Percentiles rank a stretch among this genome's conserved stretches.
Evolutionary conservation across 2,113 vertebrate species (phyloP).

Genomic region (Tauraco erythrolophus): DNA sequence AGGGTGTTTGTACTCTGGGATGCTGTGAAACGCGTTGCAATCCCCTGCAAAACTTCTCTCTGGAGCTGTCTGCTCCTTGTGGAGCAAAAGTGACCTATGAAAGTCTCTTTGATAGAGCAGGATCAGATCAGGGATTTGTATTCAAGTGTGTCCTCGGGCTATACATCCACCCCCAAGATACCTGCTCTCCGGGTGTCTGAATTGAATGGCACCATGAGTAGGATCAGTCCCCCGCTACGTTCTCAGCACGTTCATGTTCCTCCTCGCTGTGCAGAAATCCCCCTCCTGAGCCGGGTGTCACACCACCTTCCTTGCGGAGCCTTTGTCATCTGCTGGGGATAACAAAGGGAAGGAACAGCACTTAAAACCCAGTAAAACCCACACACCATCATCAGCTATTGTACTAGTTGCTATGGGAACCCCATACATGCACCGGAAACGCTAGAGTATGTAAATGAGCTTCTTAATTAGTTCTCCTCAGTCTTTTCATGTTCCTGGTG

Average conservation of each 20-base stretch:
- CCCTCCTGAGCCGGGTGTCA: background rate
- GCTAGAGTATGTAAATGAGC: conserved; percentile 71
- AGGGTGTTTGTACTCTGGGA: fast-evolving
- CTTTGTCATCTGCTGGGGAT: conserved; percentile 42
- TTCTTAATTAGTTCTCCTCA: conserved; percentile 60
- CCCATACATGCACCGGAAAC: conserved; percentile 53
- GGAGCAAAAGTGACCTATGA: background rate
- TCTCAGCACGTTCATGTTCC: background rate
- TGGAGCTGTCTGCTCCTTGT: background rate
- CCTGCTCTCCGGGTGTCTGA: background rate
- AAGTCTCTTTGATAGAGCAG: background rate
- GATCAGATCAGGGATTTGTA: background rate
- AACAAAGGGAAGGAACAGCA: conserved; percentile 53
- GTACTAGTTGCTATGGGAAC: conserved; percentile 77
- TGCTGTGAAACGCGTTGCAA: background rate
- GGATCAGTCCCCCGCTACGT: background rate
- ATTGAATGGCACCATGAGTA: fast-evolving
- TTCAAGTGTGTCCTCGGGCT: background rate
- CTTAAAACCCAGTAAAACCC: conserved; percentile 56
- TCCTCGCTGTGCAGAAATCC: background rate
- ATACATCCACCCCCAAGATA: background rate
- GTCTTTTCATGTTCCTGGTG: conserved; percentile 38
- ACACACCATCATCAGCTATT: conserved; percentile 36
- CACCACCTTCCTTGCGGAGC: conserved; percentile 9
- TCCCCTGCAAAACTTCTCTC: background rate